Base-by-base conservation (phyloP, 2,888 invertebrate genomes). In the Biston betularia region DNA sequence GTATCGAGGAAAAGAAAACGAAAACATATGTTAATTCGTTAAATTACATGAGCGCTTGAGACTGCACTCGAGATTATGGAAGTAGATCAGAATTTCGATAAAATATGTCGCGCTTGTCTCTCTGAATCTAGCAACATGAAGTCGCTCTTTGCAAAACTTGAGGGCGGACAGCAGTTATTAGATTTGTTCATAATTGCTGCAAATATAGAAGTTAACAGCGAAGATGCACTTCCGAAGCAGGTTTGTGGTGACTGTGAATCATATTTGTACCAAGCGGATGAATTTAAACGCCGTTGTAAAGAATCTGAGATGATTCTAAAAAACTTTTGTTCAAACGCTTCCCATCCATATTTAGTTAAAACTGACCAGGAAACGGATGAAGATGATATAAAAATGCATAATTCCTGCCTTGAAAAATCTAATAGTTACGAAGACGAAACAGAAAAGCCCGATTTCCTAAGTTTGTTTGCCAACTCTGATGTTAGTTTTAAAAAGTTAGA, bases 61-160 rank as follows among this genome's bases (percentile, higher is more conserved):
- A n/a, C 33, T 11, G 38, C 64, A 6, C 54, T 24, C 8, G 38
- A 65, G 48, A 78, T 42, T 33, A 85, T 84, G 84, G 80, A 83
- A 62, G 58, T 79, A 75, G 66, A 65, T 68, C 77, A 33, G 65
- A 79, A 40, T 44, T 83, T 84, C 52, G 79, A 81, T 50, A 82
- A 73, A 69, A 81, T 89, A 72, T 92, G 92, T 68, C 86, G 92
- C 50, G 82, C 87, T 6, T 92, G 92, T 72, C 78, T 89, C 62
- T 63, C 75, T 57, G 80, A 87, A 74, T 79, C 85, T 12, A 15
- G 53, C 1, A 76, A 81, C 46, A 84, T 87, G 82, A 86, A 78
- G 59, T 85, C 89, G 0, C 69, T 92, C 61, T 81, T 83, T 62
- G 74, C 76, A 48, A 86, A 85, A 77, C 71, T 82, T 55, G 81